Evolutionary conservation across 2,113 vertebrate species (phyloP).

Genomic region (Diadophis punctatus): DNA sequence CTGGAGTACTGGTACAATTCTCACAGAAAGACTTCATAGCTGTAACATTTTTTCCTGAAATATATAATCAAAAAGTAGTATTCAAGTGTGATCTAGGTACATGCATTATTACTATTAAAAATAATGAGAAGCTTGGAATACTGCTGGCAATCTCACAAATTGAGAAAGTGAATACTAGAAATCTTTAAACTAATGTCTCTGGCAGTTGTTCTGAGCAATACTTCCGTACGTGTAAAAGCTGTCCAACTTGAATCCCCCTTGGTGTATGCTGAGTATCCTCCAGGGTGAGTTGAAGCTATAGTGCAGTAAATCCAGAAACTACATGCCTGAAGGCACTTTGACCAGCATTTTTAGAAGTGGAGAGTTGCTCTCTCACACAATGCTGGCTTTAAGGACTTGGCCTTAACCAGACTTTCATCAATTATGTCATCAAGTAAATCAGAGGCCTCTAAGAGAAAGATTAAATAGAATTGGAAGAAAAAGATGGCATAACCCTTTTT

Average conservation of each 20-base stretch:
- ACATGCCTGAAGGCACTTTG: neutral
- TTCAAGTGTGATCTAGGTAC: neutral
- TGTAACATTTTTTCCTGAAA: neutral
- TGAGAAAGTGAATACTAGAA: neutral
- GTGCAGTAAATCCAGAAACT: neutral
- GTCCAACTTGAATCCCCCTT: neutral
- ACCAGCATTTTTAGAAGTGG: neutral
- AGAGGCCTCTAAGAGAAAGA: neutral
- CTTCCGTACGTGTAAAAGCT: neutral
- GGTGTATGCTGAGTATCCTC: neutral
- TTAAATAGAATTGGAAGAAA: neutral
- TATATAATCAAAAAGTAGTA: neutral
- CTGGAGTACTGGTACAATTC: neutral
- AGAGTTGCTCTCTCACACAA: neutral
- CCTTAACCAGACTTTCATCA: neutral
- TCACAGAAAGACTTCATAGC: neutral
- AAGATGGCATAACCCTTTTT: neutral
- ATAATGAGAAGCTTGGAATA: neutral
- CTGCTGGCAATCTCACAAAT: neutral
- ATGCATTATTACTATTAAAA: neutral
- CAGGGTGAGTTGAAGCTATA: neutral
- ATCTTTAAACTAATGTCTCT: neutral
- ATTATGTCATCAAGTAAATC: neutral
- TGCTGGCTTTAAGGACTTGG: neutral
- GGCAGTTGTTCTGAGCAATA: neutral